Evolutionary conservation across 1,140 invertebrate species (phyloP).

Genomic region (Aphis gossypii): DNA sequence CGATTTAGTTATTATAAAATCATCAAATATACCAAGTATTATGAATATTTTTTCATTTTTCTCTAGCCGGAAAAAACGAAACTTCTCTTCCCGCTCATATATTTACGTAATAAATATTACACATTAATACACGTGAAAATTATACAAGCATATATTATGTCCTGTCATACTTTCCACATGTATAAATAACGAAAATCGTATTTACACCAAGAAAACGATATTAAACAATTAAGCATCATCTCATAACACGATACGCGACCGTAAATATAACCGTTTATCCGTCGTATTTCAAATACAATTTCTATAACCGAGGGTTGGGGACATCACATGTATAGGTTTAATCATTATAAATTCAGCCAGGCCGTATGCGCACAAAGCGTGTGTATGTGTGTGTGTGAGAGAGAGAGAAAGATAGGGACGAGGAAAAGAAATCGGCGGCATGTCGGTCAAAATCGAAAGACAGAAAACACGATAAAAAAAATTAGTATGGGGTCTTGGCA

Average conservation of each 20-base stretch:
- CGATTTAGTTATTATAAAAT: background rate
- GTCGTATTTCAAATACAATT: background rate
- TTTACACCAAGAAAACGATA: background rate
- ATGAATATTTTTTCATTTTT: background rate
- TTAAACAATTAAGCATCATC: background rate
- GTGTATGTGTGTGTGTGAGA: background rate
- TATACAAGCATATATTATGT: background rate
- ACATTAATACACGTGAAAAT: background rate
- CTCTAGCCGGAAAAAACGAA: background rate
- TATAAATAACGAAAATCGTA: background rate
- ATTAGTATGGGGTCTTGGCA: constrained; percentile 43
- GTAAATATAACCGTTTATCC: background rate
- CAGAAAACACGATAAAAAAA: constrained; percentile 26
- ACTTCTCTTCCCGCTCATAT: background rate
- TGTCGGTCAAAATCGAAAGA: background rate
- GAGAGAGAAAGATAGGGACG: background rate
- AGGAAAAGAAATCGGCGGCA: background rate
- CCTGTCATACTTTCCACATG: background rate
- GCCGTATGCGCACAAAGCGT: background rate
- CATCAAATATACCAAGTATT: background rate
- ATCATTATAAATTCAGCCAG: background rate
- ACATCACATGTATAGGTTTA: background rate
- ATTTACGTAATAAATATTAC: background rate
- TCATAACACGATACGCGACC: background rate
- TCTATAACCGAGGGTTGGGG: background rate